phyloP scores from a whole-genome alignment of 1,140 invertebrate species.

The Physella acuta region DNA sequence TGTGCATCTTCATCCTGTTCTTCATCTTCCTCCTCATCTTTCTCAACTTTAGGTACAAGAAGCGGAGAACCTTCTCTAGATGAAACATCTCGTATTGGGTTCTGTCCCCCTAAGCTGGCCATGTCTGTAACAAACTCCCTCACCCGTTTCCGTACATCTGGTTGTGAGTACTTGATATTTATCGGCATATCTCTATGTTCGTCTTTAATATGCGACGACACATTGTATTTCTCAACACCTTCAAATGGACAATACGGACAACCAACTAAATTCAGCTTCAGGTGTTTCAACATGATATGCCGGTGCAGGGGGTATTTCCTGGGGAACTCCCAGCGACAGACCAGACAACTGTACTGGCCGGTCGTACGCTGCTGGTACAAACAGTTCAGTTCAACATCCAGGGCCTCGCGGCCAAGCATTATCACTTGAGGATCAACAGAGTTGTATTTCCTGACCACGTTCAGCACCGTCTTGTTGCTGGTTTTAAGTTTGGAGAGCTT shows the following conservation, averaged over 20 bases:
- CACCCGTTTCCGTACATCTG: slow-evolving; percentile 25
- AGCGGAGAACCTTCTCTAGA: background rate
- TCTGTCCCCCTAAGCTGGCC: slow-evolving; percentile 8
- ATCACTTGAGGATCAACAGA: slow-evolving; percentile 20
- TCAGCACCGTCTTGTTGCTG: background rate
- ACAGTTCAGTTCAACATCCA: slow-evolving; percentile 29
- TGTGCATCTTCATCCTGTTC: slow-evolving; percentile 9
- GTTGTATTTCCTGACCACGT: background rate
- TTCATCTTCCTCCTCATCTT: slow-evolving; percentile 10
- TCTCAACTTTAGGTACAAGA: slow-evolving; percentile 6
- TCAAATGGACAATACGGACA: slow-evolving; percentile 34
- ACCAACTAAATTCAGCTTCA: slow-evolving; percentile 31
- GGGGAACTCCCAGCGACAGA: slow-evolving; percentile 35
- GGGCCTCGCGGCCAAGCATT: slow-evolving; percentile 30
- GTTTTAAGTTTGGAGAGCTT: background rate
- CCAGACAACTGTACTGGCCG: slow-evolving; percentile 24
- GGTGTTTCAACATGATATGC: slow-evolving; percentile 35
- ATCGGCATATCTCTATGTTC: slow-evolving; percentile 25
- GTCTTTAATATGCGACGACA: slow-evolving; percentile 34
- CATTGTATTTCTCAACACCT: slow-evolving; percentile 35
- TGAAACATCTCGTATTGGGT: background rate
- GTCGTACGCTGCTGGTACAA: slow-evolving; percentile 20
- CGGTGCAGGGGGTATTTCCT: slow-evolving; percentile 32
- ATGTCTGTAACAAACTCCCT: slow-evolving; percentile 28
- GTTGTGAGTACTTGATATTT: slow-evolving; percentile 20